Percentiles rank a stretch among this genome's conserved stretches.
Evolutionary conservation across 2,888 invertebrate genomes (phyloP).

Genomic region (Lamellibrachia satsuma): DNA sequence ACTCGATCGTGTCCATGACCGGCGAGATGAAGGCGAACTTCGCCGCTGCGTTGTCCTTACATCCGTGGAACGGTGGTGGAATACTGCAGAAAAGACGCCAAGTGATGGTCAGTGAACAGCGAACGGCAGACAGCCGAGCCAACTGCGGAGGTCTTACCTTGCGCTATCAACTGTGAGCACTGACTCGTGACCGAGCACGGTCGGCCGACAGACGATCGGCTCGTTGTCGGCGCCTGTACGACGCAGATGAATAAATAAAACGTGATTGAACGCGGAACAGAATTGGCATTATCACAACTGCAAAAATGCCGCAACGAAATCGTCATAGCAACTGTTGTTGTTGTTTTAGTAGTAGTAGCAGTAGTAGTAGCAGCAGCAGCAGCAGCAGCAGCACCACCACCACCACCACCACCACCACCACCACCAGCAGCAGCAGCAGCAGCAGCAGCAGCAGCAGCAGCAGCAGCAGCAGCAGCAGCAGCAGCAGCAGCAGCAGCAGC

Average conservation of each 20-base stretch:
- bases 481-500: not conserved
- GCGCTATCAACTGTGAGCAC: not conserved
- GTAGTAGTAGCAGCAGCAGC: no score
- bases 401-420: no score
- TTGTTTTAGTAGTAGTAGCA: not conserved
- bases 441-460: no score
- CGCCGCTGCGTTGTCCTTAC: conserved; percentile 17
- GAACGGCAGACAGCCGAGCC: not conserved
- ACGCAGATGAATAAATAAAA: not conserved
- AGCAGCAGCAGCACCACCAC: no score
- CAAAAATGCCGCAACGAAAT: not conserved
- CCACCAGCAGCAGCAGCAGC: no score
- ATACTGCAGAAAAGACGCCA: not conserved
- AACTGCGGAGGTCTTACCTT: not conserved
- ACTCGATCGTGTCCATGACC: conserved; percentile 14
- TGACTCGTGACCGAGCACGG: not conserved
- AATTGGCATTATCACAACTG: not conserved
- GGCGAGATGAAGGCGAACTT: not conserved
- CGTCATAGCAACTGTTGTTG: not conserved
- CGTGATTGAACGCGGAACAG: not conserved
- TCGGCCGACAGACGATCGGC: not conserved
- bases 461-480: not conserved
- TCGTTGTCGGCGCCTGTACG: not conserved
- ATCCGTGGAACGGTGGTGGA: not conserved
- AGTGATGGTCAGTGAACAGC: not conserved